Evolutionary conservation across 2,113 vertebrate species (phyloP).

Genomic region (Tragulus kanchil): DNA sequence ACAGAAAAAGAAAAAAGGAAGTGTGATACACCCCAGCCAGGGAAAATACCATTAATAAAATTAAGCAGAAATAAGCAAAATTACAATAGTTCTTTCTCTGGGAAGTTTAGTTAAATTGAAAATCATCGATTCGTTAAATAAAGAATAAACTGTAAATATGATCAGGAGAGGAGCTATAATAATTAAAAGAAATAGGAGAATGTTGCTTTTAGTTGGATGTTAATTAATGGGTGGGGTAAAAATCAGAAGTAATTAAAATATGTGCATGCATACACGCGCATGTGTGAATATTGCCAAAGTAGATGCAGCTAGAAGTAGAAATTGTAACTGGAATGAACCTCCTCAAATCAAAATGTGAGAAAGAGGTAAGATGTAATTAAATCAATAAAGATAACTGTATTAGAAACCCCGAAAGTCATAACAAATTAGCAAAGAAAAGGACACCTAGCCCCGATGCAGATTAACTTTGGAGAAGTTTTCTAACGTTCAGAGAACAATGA

Average conservation of each 20-base stretch:
- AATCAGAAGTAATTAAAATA: constrained; percentile 7
- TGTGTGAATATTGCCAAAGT: not conserved
- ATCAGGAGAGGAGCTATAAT: not conserved
- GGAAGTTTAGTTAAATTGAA: constrained; percentile 7
- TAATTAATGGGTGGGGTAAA: constrained; percentile 22
- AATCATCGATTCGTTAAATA: not conserved
- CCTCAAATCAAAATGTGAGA: constrained; percentile 35
- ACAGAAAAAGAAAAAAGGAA: not conserved
- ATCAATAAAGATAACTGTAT: not conserved
- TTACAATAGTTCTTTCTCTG: not conserved
- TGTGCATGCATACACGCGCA: not conserved
- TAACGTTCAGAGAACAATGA: not conserved
- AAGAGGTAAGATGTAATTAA: not conserved
- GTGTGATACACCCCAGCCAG: not conserved
- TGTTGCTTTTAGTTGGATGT: constrained; percentile 45
- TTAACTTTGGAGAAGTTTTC: constrained; percentile 36
- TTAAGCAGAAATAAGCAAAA: constrained; percentile 30
- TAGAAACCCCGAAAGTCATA: not conserved
- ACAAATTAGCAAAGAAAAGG: constrained; percentile 37
- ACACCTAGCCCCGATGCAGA: not conserved
- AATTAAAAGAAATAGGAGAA: not conserved
- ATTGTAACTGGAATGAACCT: not conserved
- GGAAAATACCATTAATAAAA: constrained; percentile 22
- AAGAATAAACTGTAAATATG: constrained; percentile 49
- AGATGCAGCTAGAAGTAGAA: not conserved